Evolutionary conservation across 2,113 vertebrate genomes (phyloP), one percentile per base, ranked within the genome.

Genomic region (Rhodinocichla rosea): DNA sequence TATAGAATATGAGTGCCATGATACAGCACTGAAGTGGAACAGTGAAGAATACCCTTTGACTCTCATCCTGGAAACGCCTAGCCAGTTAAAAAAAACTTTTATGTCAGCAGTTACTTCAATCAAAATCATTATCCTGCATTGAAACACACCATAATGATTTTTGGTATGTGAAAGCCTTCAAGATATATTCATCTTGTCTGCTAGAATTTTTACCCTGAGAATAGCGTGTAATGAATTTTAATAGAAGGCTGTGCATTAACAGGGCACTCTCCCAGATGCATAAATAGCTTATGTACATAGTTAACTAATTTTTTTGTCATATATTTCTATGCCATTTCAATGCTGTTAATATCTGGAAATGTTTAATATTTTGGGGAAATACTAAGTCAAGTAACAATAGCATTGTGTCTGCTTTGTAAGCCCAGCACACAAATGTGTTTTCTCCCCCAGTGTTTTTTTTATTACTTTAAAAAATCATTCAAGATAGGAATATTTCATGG

Each of bases 171-270:
- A 64, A 84, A 91, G 12, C 6, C 44, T 82, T 74, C 27, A 37
- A 50, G 65, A 49, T 23, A 47, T 6, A 60, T 62, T 13, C 13
- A 42, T 17, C 27, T 47, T 50, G 11, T 15, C 35, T 63, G 9
- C 22, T 21, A 78, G 13, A 77, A 71, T 23, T 42, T 75, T 37
- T 17, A 55, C 13, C 15, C 19, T 4, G 4, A 67, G 17, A 73
- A 74, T 0, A 2, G 35, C 1, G 2, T 4, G 5, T 9, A 2
- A 1, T 4, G 1, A 59, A 21, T 44, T 59, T 52, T 26, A n/a
- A 24, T 0, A 47, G 13, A 60, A 64, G 37, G 16, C 32, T 39
- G 15, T 4, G 7, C 32, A 44, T 42, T 44, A 64, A 50, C 28
- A 60, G 20, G 13, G 32, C 20, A 39, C 13, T 17, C 24, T 53